Percentiles rank a stretch among this genome's conserved stretches.
These are phyloP conservation scores for Balaeniceps rex DNA, from an alignment of 2,113 vertebrate species.

Conservation along the genomic window DNA sequence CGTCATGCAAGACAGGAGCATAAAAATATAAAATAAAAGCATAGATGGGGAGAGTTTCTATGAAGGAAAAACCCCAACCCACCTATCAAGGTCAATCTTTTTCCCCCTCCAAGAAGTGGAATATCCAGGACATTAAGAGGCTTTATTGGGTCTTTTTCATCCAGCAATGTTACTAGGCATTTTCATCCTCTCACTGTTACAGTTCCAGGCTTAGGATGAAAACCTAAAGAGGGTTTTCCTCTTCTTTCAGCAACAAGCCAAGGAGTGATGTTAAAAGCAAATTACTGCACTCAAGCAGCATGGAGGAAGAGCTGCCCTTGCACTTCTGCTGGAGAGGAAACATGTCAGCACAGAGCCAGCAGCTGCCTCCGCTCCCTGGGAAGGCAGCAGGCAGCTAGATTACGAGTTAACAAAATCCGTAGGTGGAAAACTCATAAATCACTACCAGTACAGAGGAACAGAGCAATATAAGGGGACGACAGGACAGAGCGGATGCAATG, in stretches of 20 bases:
- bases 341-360: not conserved
- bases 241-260: not conserved
- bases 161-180: not conserved
- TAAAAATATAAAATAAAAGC: not conserved
- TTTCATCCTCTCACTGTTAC: not conserved
- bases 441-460: not conserved
- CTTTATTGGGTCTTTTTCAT: not conserved
- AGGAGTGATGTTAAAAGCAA: not conserved
- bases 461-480: not conserved
- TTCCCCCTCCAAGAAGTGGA: not conserved
- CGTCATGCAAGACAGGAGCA: not conserved
- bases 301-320: not conserved
- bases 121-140: not conserved
- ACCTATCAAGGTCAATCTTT: not conserved
- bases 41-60: not conserved
- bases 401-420: not conserved
- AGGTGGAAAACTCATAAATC: slow-evolving; percentile 7
- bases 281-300: not conserved
- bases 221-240: not conserved
- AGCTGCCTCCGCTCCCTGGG: not conserved
- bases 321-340: not conserved
- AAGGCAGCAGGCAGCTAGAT: not conserved
- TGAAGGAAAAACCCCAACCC: not conserved
- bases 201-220: not conserved
- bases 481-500: not conserved